Base-by-base conservation (phyloP, 1,140 invertebrate genomes). In the Drosophila guanche region DNA sequence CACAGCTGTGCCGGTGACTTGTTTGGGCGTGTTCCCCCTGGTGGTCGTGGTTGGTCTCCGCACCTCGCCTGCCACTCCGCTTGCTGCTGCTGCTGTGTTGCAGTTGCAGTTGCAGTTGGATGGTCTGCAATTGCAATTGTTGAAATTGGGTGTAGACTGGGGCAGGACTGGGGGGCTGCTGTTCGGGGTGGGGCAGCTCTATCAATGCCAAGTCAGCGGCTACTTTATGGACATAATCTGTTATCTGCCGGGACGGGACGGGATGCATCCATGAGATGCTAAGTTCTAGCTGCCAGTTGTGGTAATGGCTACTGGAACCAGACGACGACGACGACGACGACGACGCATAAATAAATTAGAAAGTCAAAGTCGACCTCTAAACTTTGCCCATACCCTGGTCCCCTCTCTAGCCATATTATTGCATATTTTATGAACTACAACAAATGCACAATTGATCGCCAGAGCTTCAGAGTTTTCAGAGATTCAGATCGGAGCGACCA, bases 341-440 rank as follows among this genome's bases (percentile, higher is more conserved):
- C 78, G 71, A 88, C 81, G 81, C 83, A 75, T 89, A 88, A 88
- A 88, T 88, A 88, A 88, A 88, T 88, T 88, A 88, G 83, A 88
- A 88, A 88, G 83, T 88, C 71, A 67, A 78, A 57, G 83, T 55
- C 84, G 83, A 89, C 83, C 83, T 88, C 83, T 88, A 88, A 88
- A 88, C 83, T 88, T 79, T 88, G 79, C 76, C 69, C 76, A 75
- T 75, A 45, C 27, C 29, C 29, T 4, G 3, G 10, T 37, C 29
- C 29, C 29, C 61, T 67, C 57, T 67, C 60, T 66, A 22, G 63
- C 57, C 46, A 45, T 79, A 67, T 86, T 81, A 88, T 76, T 86
- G 83, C 83, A 86, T 86, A 88, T 88, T 88, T 88, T 88, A 88
- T 88, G 66, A 78, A 83, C 83, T 71, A 53, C 76, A 73, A 65